Conservation (phyloP, 2,113 vertebrate species). For the Clinocottus analis region DNA sequence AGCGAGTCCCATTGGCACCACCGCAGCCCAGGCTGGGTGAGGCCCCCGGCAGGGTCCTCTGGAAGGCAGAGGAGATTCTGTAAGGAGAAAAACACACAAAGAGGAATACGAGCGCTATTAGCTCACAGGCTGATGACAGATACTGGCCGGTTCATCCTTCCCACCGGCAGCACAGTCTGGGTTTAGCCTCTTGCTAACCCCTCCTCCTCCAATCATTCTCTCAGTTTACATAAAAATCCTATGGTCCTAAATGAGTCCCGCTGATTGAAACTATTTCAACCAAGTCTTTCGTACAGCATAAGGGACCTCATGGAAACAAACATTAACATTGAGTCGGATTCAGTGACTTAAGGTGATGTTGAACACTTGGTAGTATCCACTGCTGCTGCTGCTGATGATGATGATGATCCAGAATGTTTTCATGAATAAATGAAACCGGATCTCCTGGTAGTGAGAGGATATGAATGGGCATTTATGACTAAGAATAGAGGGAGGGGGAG, state of each 20-base stretch:
- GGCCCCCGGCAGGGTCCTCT: constrained; percentile 72
- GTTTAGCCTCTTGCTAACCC: constrained; percentile 7
- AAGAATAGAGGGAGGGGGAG: constrained; percentile 66
- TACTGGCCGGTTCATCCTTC: constrained; percentile 59
- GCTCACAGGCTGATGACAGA: constrained; percentile 72
- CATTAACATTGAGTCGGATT: not conserved
- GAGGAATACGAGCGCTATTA: constrained; percentile 72
- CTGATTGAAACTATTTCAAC: constrained; percentile 28
- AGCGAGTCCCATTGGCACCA: constrained; percentile 43
- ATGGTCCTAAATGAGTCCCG: constrained; percentile 2
- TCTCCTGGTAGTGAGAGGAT: constrained; percentile 63
- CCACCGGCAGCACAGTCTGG: constrained; percentile 46
- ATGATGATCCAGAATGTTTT: constrained; percentile 51
- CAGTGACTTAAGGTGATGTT: constrained; percentile 8
- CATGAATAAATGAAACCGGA: constrained; percentile 75
- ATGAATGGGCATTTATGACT: constrained; percentile 80
- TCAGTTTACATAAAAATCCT: constrained; percentile 28
- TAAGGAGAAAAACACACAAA: constrained; percentile 60
- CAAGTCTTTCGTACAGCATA: not conserved
- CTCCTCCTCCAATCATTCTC: constrained; percentile 5
- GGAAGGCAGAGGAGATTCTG: constrained; percentile 75
- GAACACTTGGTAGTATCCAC: constrained; percentile 11
- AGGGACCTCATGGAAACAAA: constrained; percentile 3
- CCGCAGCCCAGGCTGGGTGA: constrained; percentile 76
- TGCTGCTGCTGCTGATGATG: constrained; percentile 33